Base-by-base conservation (phyloP, 2,797 vertebrate genomes). In the Ctenopoma multispine region DNA sequence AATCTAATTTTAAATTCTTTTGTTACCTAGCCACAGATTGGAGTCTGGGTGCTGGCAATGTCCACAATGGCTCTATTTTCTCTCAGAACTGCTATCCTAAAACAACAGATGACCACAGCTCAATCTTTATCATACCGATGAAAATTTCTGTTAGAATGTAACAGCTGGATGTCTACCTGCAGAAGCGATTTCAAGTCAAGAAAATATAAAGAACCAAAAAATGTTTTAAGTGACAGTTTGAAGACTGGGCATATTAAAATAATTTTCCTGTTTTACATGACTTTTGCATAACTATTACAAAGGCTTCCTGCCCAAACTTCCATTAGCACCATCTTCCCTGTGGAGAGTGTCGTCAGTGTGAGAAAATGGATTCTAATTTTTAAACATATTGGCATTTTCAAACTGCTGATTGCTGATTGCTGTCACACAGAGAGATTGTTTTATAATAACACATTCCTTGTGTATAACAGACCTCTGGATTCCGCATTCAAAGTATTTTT, bases 371-470 rank as follows among this genome's bases (percentile, higher is more conserved):
- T 80, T 73, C 43, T 79, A 77, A 85, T 82, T 79, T 82, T 79
- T 68, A 79, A 72, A 80, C 70, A 80, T 86, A 79, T 83, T 82
- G 54, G 49, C 59, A 84, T 90, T 88, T 87, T 83, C 55, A 82
- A 77, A 80, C 70, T 70, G 69, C 59, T 85, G 73, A 83, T 83
- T 89, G 73, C 79, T 87, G 82, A 90, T 90, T 86, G 81, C 75
- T 82, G 77, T 89, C 86, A 89, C 58, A 66, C 84, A 82, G 82
- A 74, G 87, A 83, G 43, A 70, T 75, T 83, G 75, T 82, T 79
- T 82, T 66, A 79, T 75, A 79, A 84, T 80, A 77, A 78, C 34
- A 47, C 51, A 62, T 69, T 80, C 18, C 36, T 69, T 83, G 85
- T 82, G 41, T 73, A 63, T 60, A 36, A 69, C 56, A 58, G 36